Evolutionary conservation across 1,140 invertebrate species (phyloP), one percentile per base, ranked within the genome.

Genomic region (Penaeus vannamei): DNA sequence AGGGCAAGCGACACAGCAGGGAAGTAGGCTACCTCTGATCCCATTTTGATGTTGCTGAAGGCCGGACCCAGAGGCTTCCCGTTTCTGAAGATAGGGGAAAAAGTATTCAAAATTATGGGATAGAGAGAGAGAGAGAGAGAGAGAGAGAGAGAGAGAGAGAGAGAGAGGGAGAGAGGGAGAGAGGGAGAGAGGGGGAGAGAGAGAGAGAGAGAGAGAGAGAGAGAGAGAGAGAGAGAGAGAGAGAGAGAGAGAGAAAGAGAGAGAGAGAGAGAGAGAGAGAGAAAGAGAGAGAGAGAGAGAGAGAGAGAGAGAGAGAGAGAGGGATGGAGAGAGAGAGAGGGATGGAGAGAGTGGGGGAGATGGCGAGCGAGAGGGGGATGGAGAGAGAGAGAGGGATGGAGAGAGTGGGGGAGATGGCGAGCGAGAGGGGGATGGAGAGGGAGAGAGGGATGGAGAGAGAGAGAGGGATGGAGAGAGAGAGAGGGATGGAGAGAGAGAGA

Each of bases 1-100:
- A 95, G 95, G 0, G 96, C 96, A 19, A 97, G 92, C 84, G 96
- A 97, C 5, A 97, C 95, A 12, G 96, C 95, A 36, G 94, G 94
- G 92, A 97, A 97, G 91, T 97, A 97, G 0, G 96, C 96, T 29
- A 95, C 93, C 0, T 96, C 96, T 2, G 95, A 94, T 4, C 97
- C 97, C 76, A 94, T 94, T 32, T 94, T 93, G 81, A 98, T 94
- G 87, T 95, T 95, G 19, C 94, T 94, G 92, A 97, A 97, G 0
- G 97, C 97, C 80, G 95, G 93, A 10, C 97, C 97, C 91, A 97
- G 92, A 4, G 94, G 94, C 62, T 94, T 94, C 2, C 97, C 97
- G 93, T 98, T 98, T 90, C 97, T 96, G 92, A 69, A 26, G 4
- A 86, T 26, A 59, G 89, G 85, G 90, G 66, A 8, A 42, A 23